phyloP scores from a whole-genome alignment of 2,888 invertebrate genomes.

The Beris morrisii region DNA sequence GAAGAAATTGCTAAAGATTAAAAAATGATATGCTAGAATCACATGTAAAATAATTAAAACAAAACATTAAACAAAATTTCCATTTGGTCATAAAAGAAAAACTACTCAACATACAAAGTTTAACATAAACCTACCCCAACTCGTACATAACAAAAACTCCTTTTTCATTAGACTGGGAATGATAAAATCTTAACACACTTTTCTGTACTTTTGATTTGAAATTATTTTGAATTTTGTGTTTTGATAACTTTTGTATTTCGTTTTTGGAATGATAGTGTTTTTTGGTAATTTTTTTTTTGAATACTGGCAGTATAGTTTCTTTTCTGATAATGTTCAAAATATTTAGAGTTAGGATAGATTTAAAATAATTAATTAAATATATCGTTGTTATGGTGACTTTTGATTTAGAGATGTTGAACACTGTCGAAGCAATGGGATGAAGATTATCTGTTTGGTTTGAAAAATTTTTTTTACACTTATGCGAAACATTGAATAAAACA shows the following conservation, averaged over 20 bases:
- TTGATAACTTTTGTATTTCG: constrained; percentile 10
- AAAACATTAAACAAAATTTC: neutral
- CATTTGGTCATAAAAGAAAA: neutral
- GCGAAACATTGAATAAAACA: too few relatives aligned
- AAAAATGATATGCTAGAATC: too few relatives aligned
- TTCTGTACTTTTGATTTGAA: constrained; percentile 4
- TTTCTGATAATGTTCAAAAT: too few relatives aligned
- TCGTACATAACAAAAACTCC: neutral
- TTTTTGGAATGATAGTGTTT: constrained; percentile 16
- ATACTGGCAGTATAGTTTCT: too few relatives aligned
- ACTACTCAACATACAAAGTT: neutral
- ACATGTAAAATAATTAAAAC: neutral
- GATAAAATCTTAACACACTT: constrained; percentile 5
- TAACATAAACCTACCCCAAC: neutral
- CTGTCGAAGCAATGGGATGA: too few relatives aligned
- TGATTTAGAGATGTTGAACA: too few relatives aligned
- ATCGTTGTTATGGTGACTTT: too few relatives aligned
- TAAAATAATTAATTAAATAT: too few relatives aligned
- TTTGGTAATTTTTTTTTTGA: neutral
- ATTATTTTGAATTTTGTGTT: constrained; percentile 19
- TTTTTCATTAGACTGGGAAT: constrained; percentile 26
- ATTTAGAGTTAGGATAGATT: too few relatives aligned
- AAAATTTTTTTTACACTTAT: too few relatives aligned
- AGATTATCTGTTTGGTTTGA: too few relatives aligned
- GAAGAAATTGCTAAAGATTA: too few relatives aligned